Conservation (phyloP, 2,888 invertebrate genomes). For the Physocephala rufipes region DNA sequence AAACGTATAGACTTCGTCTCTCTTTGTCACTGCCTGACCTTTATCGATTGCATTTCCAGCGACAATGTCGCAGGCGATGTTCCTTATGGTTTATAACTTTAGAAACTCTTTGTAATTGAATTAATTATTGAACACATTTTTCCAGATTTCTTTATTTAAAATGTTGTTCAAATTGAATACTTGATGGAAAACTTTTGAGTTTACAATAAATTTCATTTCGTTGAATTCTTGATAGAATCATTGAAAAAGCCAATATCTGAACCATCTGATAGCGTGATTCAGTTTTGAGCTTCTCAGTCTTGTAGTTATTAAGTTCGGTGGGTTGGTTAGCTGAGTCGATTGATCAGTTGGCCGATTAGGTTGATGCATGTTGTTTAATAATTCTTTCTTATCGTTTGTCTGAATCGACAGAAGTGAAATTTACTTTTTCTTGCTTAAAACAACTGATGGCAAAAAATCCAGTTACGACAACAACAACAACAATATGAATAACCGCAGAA, state of each 20-base stretch:
- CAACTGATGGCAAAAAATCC: conserved; percentile 14
- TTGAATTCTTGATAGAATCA: too few species aligned
- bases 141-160: too few species aligned
- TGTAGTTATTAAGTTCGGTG: not conserved
- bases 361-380: conserved; percentile 19
- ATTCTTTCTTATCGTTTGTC: conserved; percentile 33
- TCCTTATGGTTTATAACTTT: too few species aligned
- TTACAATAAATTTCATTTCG: too few species aligned
- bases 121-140: too few species aligned
- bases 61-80: too few species aligned
- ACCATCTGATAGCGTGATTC: not conserved
- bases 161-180: too few species aligned
- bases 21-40: too few species aligned
- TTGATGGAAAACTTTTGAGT: too few species aligned
- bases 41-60: too few species aligned
- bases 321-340: not conserved
- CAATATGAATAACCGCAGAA: not conserved
- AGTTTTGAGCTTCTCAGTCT: not conserved
- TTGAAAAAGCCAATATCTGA: not conserved
- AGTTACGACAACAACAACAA: conserved; percentile 11
- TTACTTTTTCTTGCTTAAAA: conserved; percentile 32
- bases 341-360: not conserved
- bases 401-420: conserved; percentile 36
- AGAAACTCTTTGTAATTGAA: too few species aligned
- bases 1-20: too few species aligned